These are phyloP conservation scores for Drosophila saltans DNA, from an alignment of 1,140 invertebrate species.

Conservation along the genomic window DNA sequence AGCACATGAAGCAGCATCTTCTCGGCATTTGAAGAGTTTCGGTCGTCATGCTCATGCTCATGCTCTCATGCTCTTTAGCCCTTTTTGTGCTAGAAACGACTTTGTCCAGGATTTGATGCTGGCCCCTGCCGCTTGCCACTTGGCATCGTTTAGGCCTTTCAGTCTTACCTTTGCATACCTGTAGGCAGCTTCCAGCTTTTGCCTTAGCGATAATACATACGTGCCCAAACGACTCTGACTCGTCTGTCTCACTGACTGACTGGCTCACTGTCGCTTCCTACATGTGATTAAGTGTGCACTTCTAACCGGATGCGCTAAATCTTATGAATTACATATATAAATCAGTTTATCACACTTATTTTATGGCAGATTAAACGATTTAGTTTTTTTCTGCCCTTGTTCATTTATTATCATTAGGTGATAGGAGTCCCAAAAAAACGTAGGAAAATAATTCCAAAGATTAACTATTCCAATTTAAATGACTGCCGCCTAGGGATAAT, in stretches of 20 bases:
- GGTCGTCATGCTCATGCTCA: slow-evolving; percentile 37
- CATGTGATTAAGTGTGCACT: slow-evolving; percentile 79
- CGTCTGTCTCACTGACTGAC: slow-evolving; percentile 16
- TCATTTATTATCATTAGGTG: neutral
- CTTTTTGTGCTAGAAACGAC: slow-evolving; percentile 39
- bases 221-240: slow-evolving; percentile 47
- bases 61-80: slow-evolving; percentile 33
- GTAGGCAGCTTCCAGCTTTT: slow-evolving; percentile 16
- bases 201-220: slow-evolving; percentile 36
- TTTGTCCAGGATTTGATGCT: slow-evolving; percentile 17
- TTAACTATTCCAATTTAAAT: neutral
- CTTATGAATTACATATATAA: slow-evolving; percentile 39
- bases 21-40: slow-evolving; percentile 66
- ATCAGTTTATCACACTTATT: slow-evolving; percentile 64
- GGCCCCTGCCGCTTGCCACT: slow-evolving; percentile 57
- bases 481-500: neutral
- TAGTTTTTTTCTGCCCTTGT: slow-evolving; percentile 28
- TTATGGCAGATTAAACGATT: slow-evolving; percentile 64
- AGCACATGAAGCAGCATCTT: slow-evolving; percentile 80
- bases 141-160: slow-evolving; percentile 74
- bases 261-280: slow-evolving; percentile 30
- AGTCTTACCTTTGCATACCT: slow-evolving; percentile 49
- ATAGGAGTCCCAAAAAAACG: neutral
- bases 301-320: slow-evolving; percentile 58
- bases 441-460: neutral